phyloP scores from a whole-genome alignment of 2,797 vertebrate genomes.

The Streptopelia turtur region DNA sequence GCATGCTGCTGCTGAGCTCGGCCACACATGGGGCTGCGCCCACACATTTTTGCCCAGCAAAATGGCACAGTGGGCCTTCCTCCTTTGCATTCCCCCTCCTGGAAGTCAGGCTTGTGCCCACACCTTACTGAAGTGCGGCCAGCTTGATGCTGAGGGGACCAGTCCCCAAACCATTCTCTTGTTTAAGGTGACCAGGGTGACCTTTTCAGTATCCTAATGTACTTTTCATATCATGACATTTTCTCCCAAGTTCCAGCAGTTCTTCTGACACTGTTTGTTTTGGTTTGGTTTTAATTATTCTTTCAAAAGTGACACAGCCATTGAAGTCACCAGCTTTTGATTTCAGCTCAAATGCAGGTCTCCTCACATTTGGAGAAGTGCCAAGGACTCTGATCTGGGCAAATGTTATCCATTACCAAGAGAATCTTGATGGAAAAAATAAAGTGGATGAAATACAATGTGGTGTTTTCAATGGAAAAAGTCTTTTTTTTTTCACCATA shows the following conservation, averaged over 20 bases:
- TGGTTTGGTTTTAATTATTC: not conserved
- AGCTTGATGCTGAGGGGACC: not conserved
- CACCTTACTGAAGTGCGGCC: fast-evolving
- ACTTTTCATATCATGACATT: not conserved
- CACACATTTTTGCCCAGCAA: not conserved
- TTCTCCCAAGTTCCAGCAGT: not conserved
- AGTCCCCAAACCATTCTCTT: not conserved
- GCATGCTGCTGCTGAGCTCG: not conserved
- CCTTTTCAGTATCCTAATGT: not conserved
- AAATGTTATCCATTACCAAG: not conserved
- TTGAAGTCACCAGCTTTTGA: not conserved
- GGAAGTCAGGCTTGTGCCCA: not conserved
- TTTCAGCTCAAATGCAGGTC: not conserved
- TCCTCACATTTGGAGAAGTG: not conserved
- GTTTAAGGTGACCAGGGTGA: not conserved
- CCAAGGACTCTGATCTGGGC: not conserved
- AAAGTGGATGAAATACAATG: not conserved
- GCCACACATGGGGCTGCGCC: fast-evolving
- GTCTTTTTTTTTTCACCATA: not conserved
- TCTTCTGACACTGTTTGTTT: not conserved
- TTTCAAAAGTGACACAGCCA: not conserved
- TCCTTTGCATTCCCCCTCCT: not conserved
- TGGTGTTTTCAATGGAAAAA: not conserved
- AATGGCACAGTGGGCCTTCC: fast-evolving
- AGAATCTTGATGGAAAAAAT: not conserved